Base-by-base conservation (phyloP, 2,113 vertebrate genomes). In the Halichoeres trimaculatus region DNA sequence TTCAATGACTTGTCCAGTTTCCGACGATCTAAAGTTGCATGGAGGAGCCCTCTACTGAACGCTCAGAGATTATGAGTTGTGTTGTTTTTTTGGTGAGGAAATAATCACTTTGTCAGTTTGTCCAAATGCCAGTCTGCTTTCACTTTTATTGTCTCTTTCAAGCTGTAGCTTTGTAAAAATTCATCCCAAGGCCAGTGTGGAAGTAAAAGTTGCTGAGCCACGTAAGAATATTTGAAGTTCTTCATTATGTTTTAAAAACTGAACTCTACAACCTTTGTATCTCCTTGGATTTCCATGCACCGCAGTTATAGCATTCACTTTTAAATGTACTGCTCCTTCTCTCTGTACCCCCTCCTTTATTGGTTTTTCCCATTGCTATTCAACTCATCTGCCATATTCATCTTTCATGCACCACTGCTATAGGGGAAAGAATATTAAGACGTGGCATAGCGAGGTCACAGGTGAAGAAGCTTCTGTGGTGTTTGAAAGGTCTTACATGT, bases 1-100 rank as follows among this genome's bases (percentile, higher is more conserved):
- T 90, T 87, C 76, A 91, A 89, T 66, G 72, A 75, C 75, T 76
- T 58, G 60, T 71, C 83, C 71, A 56, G 20, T 70, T 88, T 83
- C 73, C 85, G 81, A 83, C 75, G 74, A 76, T 87, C 83, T 83
- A 52, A 54, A 85, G 68, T 74, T 74, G 65, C 30, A 19, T 35
- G 66, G 53, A 80, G 53, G 62, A 76, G 43, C 65, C 71, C 75
- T 84, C 78, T 72, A 0, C 66, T 67, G 84, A 72, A 73, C 86
- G 83, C 55, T 1, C 5, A 12, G 58, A 83, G 75, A 79, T 89
- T 86, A 80, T 67, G 59, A 79, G n/a, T n/a, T n/a, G n/a, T n/a
- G n/a, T n/a, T 64, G 63, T 83, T 22, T 80, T 66, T 87, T 83
- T 85, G 64, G 48, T 2, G 65, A 78, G 71, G 76, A 87, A 84